A percentile compares a stretch with the other conserved stretches of the same genome.
These are phyloP conservation scores for Erithacus rubecula DNA, from an alignment of 2,797 vertebrate genomes.

Conservation along the genomic window DNA sequence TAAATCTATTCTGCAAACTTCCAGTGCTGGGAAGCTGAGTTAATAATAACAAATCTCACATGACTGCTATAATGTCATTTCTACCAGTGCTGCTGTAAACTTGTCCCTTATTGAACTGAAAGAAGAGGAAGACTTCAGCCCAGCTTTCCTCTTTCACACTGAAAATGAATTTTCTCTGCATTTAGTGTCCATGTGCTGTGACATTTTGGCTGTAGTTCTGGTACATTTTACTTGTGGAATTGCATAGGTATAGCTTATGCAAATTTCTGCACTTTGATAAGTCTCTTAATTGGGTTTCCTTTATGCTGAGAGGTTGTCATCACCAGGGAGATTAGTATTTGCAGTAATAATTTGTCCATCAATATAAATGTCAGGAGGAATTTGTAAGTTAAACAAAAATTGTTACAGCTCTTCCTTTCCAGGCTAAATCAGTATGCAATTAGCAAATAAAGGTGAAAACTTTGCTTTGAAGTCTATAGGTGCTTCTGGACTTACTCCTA, in stretches of 20 bases:
- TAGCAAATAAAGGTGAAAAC: neutral
- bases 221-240: neutral
- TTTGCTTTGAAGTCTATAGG: neutral
- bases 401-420: neutral
- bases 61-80: neutral
- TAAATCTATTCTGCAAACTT: neutral
- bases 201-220: neutral
- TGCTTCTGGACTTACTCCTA: neutral
- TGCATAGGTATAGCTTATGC: neutral
- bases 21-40: neutral
- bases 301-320: neutral
- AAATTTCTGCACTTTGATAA: neutral
- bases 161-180: neutral
- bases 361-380: neutral
- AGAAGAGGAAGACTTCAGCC: neutral
- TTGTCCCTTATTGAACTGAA: neutral
- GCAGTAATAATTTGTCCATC: neutral
- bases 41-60: neutral
- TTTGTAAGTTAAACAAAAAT: neutral
- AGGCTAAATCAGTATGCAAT: neutral
- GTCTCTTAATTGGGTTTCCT: neutral
- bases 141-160: neutral
- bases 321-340: neutral
- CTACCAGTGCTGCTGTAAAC: neutral
- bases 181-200: neutral